These are phyloP conservation scores for Trichopoda pennipes DNA, from an alignment of 2,888 invertebrate species.

Conservation along the genomic window DNA sequence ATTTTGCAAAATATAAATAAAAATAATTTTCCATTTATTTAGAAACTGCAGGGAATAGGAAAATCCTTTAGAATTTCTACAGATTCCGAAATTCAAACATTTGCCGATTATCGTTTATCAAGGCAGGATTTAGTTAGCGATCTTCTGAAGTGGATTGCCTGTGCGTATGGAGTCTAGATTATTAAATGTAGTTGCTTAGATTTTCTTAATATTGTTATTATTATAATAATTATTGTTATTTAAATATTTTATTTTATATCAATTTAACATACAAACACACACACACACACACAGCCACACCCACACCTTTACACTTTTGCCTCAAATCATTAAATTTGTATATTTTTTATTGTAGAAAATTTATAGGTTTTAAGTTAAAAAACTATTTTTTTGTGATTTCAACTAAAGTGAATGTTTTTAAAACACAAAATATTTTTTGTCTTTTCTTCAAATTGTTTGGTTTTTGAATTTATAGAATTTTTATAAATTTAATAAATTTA, in stretches of 20 bases:
- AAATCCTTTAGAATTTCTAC: constrained; percentile 88
- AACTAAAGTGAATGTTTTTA: too few relatives aligned
- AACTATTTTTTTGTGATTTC: too few relatives aligned
- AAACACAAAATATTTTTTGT: too few relatives aligned
- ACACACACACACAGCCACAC: constrained; percentile 5
- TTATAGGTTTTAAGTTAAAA: too few relatives aligned
- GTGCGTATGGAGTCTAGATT: constrained; percentile 71
- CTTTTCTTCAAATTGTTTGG: too few relatives aligned
- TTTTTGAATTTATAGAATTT: too few relatives aligned
- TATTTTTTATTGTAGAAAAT: too few relatives aligned
- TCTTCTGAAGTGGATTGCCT: constrained; percentile 86
- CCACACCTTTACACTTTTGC: background rate
- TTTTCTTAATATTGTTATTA: constrained; percentile 23
- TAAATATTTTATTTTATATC: constrained; percentile 24
- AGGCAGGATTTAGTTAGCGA: constrained; percentile 87
- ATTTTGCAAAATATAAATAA: background rate
- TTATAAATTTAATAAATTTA: too few relatives aligned
- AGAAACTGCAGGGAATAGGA: constrained; percentile 88
- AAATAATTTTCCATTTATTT: background rate
- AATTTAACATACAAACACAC: constrained; percentile 5
- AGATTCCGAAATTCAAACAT: constrained; percentile 86
- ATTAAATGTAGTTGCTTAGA: background rate
- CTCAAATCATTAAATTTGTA: too few relatives aligned
- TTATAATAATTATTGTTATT: constrained; percentile 47
- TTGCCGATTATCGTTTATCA: constrained; percentile 86